Conservation (phyloP, 2,797 vertebrate genomes). For the Pampus argenteus region DNA sequence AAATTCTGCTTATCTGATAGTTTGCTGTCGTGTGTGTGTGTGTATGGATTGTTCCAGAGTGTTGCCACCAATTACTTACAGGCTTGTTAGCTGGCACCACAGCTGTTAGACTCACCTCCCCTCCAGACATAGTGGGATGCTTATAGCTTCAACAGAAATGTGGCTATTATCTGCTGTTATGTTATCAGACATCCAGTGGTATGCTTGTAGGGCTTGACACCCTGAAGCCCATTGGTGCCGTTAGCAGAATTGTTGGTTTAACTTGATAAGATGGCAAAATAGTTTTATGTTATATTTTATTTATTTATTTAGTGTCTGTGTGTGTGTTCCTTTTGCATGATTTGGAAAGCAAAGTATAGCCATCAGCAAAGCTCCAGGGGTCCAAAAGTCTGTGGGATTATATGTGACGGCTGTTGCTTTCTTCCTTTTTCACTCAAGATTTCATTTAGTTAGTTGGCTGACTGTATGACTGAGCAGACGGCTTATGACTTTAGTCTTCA, state of each 20-base stretch:
- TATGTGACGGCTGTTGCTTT: slow-evolving; percentile 29
- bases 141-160: slow-evolving; percentile 55
- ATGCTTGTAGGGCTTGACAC: slow-evolving; percentile 43
- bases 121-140: slow-evolving; percentile 59
- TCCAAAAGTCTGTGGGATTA: slow-evolving; percentile 36
- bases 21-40: slow-evolving; percentile 67
- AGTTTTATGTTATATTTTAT: slow-evolving; percentile 18
- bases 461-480: slow-evolving; percentile 19
- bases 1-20: slow-evolving; percentile 60
- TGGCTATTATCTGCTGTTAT: slow-evolving; percentile 66
- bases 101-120: slow-evolving; percentile 67
- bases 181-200: slow-evolving; percentile 51
- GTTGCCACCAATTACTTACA: slow-evolving; percentile 70
- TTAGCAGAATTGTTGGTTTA: slow-evolving; percentile 40
- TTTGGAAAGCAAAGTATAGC: slow-evolving; percentile 36
- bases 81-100: slow-evolving; percentile 66
- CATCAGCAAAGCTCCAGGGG: slow-evolving; percentile 42
- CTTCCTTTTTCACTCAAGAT: slow-evolving; percentile 21
- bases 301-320: neutral
- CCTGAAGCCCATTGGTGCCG: slow-evolving; percentile 34
- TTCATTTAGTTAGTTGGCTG: slow-evolving; percentile 31
- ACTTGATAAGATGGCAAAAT: slow-evolving; percentile 42
- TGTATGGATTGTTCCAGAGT: slow-evolving; percentile 65
- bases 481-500: slow-evolving; percentile 3
- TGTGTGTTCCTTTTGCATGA: slow-evolving; percentile 16